Evolutionary conservation across 2,113 vertebrate species (phyloP), one percentile per base, ranked within the genome.

Genomic region (Notarius quadriscutis): DNA sequence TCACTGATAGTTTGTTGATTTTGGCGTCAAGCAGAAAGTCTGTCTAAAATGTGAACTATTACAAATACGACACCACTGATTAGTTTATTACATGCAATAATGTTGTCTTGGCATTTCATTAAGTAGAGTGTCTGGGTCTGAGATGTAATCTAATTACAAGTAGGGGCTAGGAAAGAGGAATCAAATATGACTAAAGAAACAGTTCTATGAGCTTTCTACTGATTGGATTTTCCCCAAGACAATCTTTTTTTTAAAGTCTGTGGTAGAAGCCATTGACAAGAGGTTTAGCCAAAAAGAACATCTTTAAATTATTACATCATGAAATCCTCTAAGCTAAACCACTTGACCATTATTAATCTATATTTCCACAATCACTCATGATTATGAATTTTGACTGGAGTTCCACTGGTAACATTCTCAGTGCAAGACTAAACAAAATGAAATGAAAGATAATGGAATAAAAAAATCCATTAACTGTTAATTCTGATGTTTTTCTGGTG

Each of bases 151-250:
- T 87, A 87, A 87, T 87, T 88, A 85, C 81, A 85, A 72, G 77
- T 81, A 81, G 18, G 55, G 63, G 53, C 72, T 50, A 77, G 60
- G 18, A 88, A n/a, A 63, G 58, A 58, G 62, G 25, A 51, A 67
- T n/a, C 77, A 20, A 58, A 18, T 57, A 71, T 58, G 83, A 63
- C 72, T 55, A 81, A 75, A 71, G 74, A 84, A 67, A 48, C 62
- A 55, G 65, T 48, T 81, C 77, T 51, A 57, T 84, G 81, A 87
- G 87, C 81, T 80, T 87, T 67, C 62, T 80, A 89, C 72, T 88
- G 84, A 89, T 90, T 92, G 90, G 84, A 72, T 58, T 91, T 86
- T 88, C 55, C 4, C 89, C 63, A 57, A 30, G 86, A 69, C 88
- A 87, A 88, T 80, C 75, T 69, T 80, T 20, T 78, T 69, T 25